Evolutionary conservation across 2,888 invertebrate species (phyloP).

Genomic region (Caenorhabditis sp.): DNA sequence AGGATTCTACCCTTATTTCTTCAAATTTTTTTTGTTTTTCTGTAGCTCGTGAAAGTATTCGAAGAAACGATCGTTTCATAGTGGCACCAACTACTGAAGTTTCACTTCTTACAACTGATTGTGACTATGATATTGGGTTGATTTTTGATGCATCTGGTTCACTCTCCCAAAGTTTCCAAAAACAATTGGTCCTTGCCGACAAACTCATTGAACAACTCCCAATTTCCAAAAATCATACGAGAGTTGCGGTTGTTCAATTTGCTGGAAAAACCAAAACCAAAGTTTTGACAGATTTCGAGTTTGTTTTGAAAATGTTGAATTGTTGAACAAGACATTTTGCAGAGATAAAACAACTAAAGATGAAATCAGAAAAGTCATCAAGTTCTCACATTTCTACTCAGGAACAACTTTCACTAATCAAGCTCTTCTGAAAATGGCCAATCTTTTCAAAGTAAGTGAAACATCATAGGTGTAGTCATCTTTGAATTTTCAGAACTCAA

Average conservation of each 20-base stretch:
- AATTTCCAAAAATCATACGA: constrained; percentile 21
- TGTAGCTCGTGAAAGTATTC: background rate
- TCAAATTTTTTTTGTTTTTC: too few species aligned
- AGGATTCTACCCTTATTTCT: too few species aligned
- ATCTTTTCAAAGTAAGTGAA: constrained; percentile 26
- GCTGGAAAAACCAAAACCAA: constrained; percentile 31
- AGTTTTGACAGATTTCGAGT: constrained; percentile 31
- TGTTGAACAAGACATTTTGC: background rate
- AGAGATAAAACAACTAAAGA: constrained; percentile 3
- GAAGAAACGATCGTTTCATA: background rate
- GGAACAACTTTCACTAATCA: constrained; percentile 47
- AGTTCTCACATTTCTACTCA: constrained; percentile 28
- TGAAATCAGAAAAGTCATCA: constrained; percentile 17
- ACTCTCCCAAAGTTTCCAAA: constrained; percentile 30
- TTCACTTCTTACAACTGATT: constrained; percentile 18
- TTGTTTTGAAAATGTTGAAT: background rate
- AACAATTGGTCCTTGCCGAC: constrained; percentile 33
- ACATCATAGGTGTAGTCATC: too few species aligned
- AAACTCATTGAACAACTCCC: constrained; percentile 34
- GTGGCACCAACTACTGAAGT: constrained; percentile 6
- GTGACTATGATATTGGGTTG: constrained; percentile 39
- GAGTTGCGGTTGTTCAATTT: constrained; percentile 44
- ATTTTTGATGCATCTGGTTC: constrained; percentile 51
- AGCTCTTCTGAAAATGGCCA: constrained; percentile 32
- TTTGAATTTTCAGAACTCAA: constrained; percentile 12